A percentile compares a stretch with the other conserved stretches of the same genome.
phyloP scores from a whole-genome alignment of 2,888 invertebrate genomes.

The Tanypteryx hageni region DNA sequence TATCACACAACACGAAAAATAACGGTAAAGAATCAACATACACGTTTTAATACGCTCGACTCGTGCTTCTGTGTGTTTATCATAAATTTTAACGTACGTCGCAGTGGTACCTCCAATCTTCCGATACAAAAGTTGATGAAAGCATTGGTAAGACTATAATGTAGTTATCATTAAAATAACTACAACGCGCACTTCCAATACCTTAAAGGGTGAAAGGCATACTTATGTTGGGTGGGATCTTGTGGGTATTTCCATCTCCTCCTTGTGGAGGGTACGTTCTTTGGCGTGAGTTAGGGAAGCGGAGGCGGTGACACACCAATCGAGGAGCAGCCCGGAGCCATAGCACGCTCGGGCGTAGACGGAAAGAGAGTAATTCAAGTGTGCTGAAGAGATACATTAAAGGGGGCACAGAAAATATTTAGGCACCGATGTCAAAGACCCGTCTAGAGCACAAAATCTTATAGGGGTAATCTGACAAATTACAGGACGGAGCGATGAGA shows the following conservation, averaged over 20 bases:
- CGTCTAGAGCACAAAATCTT: background rate
- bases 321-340: constrained; percentile 25
- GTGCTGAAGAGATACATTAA: constrained; percentile 20
- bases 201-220: background rate
- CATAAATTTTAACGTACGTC: no score
- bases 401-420: background rate
- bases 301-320: constrained; percentile 56
- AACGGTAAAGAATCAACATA: no score
- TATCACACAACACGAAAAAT: no score
- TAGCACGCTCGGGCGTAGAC: background rate
- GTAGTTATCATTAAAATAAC: no score
- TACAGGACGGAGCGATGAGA: background rate
- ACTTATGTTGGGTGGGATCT: background rate
- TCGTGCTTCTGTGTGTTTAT: no score
- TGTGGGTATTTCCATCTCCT: constrained; percentile 16
- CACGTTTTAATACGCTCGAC: no score
- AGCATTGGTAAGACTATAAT: no score
- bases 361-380: background rate
- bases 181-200: background rate
- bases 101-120: no score
- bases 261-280: background rate
- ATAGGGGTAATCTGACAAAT: background rate
- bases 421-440: background rate
- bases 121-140: no score
- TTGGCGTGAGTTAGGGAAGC: constrained; percentile 23